Base-by-base conservation (phyloP, 2,888 invertebrate species). In the Cheilosia impressa region DNA sequence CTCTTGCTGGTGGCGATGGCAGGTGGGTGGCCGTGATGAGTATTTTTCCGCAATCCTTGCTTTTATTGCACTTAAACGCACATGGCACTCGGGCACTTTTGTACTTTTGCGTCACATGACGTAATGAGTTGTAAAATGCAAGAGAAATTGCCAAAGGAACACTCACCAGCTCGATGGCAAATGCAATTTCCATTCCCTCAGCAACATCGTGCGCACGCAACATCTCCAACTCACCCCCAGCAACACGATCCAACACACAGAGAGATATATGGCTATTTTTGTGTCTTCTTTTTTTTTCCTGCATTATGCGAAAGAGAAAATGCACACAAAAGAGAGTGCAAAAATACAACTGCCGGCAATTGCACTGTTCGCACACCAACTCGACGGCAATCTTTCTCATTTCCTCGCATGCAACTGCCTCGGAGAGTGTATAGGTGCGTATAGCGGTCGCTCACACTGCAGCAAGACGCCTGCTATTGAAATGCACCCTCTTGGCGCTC, bases 121-220 rank as follows among this genome's bases (percentile, higher is more conserved):
- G 85, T 80, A 85, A 85, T 76, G 80, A 71, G 50, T 27, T 63
- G 73, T 68, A 60, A 78, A 68, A 78, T 50, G 55, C 60, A 66
- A 60, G 69, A 63, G 76, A 66, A 47, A 60, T 15, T 55, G 55
- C 19, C 58, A 57, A 22, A 2, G 17, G 24, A 47, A 19, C 5
- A 10, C 31, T 19, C 10, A 34, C 38, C 13, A 38, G 38, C 38
- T 31, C 2, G 9, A 13, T 47, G 9, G 7, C 27, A 19, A 43
- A 15, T 63, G 63, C 55, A 71, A 13, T 62, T 34, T 15, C 31
- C 52, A 60, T 68, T 55, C 22, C 58, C 66, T 62, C 58, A 52
- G 80, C 85, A 85, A 85, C 85, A 85, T 85, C 50, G 63, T 85
- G 85, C 85, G 85, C 85, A 85, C 85, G 85, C 85, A 85, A 85